A percentile compares a stretch with the other conserved stretches of the same genome.
phyloP scores from a whole-genome alignment of 2,888 invertebrate species.

The Eupithecia pulchellata region DNA sequence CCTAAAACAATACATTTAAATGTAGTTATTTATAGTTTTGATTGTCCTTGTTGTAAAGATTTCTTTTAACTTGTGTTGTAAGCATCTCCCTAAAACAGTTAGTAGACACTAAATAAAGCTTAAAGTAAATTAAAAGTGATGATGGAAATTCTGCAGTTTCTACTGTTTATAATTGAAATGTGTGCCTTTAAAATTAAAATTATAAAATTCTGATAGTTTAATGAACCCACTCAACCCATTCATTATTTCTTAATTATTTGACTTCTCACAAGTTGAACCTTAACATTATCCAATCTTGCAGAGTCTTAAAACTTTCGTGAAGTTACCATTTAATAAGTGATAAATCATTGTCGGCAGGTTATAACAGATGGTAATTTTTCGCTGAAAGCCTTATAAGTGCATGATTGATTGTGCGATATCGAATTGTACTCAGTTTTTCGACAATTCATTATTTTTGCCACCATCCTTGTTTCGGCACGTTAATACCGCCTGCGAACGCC shows the following conservation, averaged over 20 bases:
- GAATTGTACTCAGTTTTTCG: constrained; percentile 58
- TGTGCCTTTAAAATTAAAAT: neutral
- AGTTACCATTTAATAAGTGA: constrained; percentile 52
- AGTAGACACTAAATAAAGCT: neutral
- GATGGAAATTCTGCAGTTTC: neutral
- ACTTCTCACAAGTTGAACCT: constrained; percentile 14
- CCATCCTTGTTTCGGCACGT: constrained; percentile 50
- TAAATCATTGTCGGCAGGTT: constrained; percentile 64
- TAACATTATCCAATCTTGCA: constrained; percentile 28
- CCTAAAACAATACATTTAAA: constrained; percentile 22
- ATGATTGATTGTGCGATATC: constrained; percentile 73
- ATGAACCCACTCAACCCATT: constrained; percentile 1
- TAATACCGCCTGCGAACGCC: constrained; percentile 13
- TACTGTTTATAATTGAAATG: neutral
- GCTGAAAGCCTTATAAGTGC: constrained; percentile 63
- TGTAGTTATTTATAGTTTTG: neutral
- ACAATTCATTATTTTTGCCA: constrained; percentile 60
- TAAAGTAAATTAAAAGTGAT: neutral
- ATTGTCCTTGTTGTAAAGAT: neutral
- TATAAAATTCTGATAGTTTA: constrained; percentile 9
- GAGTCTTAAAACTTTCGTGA: constrained; percentile 31
- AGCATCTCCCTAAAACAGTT: neutral
- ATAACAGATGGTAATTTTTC: constrained; percentile 66
- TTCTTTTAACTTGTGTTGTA: neutral
- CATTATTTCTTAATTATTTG: constrained; percentile 14